These are phyloP conservation scores for Odontamblyopus lacepedii DNA, from an alignment of 2,797 vertebrate genomes.

Conservation along the genomic window DNA sequence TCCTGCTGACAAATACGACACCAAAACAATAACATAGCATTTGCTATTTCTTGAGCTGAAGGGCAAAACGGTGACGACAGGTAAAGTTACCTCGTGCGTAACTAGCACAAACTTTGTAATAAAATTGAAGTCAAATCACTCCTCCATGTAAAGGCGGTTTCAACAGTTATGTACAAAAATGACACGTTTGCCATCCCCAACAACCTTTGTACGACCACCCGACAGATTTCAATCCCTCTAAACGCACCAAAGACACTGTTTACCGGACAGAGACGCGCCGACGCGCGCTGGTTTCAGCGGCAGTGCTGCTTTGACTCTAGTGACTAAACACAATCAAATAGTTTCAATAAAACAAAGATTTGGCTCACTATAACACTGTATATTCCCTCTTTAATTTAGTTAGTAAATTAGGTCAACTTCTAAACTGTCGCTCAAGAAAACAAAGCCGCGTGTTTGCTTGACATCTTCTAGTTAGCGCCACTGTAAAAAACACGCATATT, in stretches of 20 bases:
- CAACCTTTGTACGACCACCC: conserved; percentile 8
- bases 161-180: neutral
- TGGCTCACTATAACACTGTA: too few species aligned
- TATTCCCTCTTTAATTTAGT: neutral
- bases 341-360: too few species aligned
- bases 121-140: neutral
- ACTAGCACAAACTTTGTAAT: neutral
- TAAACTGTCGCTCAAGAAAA: neutral
- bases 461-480: too few species aligned
- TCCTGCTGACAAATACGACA: neutral
- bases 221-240: neutral
- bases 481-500: neutral
- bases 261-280: conserved; percentile 20
- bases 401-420: neutral
- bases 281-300: conserved; percentile 2
- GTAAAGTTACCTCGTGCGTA: neutral
- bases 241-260: conserved; percentile 13
- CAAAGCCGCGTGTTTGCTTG: neutral
- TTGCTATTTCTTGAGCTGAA: neutral
- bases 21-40: neutral
- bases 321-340: neutral
- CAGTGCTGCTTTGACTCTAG: neutral
- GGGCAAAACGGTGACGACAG: neutral
- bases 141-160: too few species aligned
- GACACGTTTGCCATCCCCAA: neutral